Conservation (phyloP, 2,888 invertebrate species). For the Poecilus cupreus region DNA sequence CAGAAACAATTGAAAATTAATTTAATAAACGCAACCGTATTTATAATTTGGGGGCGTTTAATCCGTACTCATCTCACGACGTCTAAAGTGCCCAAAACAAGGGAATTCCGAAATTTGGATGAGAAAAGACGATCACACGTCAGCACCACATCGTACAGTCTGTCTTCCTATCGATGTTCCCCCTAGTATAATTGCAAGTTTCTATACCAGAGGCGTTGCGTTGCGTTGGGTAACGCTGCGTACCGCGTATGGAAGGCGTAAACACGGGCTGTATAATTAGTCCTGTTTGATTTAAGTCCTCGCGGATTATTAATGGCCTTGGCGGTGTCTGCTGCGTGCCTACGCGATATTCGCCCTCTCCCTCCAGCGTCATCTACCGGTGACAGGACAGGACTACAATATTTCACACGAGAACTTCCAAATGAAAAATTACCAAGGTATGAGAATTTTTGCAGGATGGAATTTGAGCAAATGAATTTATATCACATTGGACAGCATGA, state of each 20-base stretch:
- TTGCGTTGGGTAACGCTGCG: background rate
- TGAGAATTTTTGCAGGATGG: constrained; percentile 5
- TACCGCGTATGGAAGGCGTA: constrained; percentile 2
- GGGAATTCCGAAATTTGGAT: background rate
- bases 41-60: background rate
- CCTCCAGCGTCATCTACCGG: constrained; percentile 10
- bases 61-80: background rate
- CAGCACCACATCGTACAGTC: constrained; percentile 20
- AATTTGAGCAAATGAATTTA: constrained; percentile 37
- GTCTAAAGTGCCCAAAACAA: background rate
- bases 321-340: background rate
- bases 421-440: constrained; percentile 36
- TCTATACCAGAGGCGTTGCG: constrained; percentile 14
- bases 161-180: background rate
- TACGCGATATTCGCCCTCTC: constrained; percentile 1
- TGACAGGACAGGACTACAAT: constrained; percentile 34
- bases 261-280: constrained; percentile 46
- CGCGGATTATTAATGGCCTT: constrained; percentile 55
- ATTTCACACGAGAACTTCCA: background rate
- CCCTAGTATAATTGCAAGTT: constrained; percentile 42
- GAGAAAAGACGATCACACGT: constrained; percentile 18
- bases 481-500: background rate
- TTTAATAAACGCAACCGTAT: background rate
- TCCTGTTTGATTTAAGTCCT: constrained; percentile 57
- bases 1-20: too few species aligned